These are phyloP conservation scores for Tachina lurida DNA, from an alignment of 2,888 invertebrate species.

Conservation along the genomic window DNA sequence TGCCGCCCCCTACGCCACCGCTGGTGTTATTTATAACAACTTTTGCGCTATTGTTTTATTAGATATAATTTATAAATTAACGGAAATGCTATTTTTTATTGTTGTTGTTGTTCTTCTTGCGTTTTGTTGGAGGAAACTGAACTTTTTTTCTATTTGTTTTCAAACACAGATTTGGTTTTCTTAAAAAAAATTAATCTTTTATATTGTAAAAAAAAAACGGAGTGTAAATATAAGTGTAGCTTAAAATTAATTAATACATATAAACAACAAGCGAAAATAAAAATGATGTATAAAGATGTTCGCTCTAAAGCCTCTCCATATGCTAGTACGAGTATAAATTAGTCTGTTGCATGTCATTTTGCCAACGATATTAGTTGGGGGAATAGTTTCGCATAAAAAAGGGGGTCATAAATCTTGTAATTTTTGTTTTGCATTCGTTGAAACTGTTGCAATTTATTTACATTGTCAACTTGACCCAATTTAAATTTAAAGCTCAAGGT, in stretches of 20 bases:
- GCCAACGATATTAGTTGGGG: slow-evolving; percentile 28
- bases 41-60: slow-evolving; percentile 70
- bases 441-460: slow-evolving; percentile 48
- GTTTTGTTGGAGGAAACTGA: slow-evolving; percentile 64
- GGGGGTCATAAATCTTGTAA: slow-evolving; percentile 42
- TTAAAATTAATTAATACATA: slow-evolving; percentile 54
- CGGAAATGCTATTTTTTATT: slow-evolving; percentile 67
- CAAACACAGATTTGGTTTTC: slow-evolving; percentile 55
- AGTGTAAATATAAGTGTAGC: slow-evolving; percentile 45
- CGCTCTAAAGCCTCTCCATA: not conserved
- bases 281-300: slow-evolving; percentile 47
- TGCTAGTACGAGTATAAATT: not conserved
- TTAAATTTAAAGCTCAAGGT: slow-evolving; percentile 52
- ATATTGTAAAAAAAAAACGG: slow-evolving; percentile 20
- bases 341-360: slow-evolving; percentile 6
- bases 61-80: slow-evolving; percentile 72
- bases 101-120: slow-evolving; percentile 39
- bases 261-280: slow-evolving; percentile 42
- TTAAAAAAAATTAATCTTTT: slow-evolving; percentile 2
- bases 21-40: slow-evolving; percentile 57
- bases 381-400: slow-evolving; percentile 29
- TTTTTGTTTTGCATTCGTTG: slow-evolving; percentile 4
- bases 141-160: slow-evolving; percentile 56
- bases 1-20: not conserved
- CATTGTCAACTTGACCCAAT: slow-evolving; percentile 62